phyloP scores from a whole-genome alignment of 30 jellyfish, hydroid and myxozoan genomes.

The Turritopsis dohrnii region DNA sequence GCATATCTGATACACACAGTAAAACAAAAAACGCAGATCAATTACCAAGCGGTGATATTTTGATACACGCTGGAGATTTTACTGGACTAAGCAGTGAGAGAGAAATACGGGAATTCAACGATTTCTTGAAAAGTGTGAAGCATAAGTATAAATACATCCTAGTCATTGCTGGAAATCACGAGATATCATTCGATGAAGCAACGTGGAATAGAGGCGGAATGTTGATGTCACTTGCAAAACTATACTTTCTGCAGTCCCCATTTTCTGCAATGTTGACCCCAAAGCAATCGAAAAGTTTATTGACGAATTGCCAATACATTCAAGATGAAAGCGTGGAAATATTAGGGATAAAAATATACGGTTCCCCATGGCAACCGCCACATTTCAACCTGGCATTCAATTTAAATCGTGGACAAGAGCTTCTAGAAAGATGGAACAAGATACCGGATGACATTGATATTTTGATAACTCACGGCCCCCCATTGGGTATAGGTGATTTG shows the following conservation, averaged over 20 bases:
- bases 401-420: constrained; percentile 55
- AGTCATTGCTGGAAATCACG: constrained; percentile 97
- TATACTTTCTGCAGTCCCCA: constrained; percentile 41
- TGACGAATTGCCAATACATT: constrained; percentile 59
- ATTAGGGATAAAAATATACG: constrained; percentile 71
- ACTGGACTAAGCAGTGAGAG: constrained; percentile 50
- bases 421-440: constrained; percentile 67
- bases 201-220: constrained; percentile 33
- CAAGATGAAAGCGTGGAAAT: constrained; percentile 57
- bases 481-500: constrained; percentile 82
- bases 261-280: constrained; percentile 19
- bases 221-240: constrained; percentile 23
- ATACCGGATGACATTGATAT: constrained; percentile 81
- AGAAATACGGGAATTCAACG: constrained; percentile 61
- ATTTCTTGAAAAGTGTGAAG: constrained; percentile 29
- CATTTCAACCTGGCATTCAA: constrained; percentile 55
- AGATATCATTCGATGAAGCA: constrained; percentile 55
- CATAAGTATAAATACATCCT: constrained; percentile 54
- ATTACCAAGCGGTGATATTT: constrained; percentile 76
- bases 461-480: constrained; percentile 87
- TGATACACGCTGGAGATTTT: constrained; percentile 89
- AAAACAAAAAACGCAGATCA: constrained; percentile 24
- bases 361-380: constrained; percentile 86
- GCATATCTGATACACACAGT: constrained; percentile 96
- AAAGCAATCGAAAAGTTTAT: constrained; percentile 36